Base-by-base conservation (phyloP, 1,140 invertebrate species). In the Capitella teleta region DNA sequence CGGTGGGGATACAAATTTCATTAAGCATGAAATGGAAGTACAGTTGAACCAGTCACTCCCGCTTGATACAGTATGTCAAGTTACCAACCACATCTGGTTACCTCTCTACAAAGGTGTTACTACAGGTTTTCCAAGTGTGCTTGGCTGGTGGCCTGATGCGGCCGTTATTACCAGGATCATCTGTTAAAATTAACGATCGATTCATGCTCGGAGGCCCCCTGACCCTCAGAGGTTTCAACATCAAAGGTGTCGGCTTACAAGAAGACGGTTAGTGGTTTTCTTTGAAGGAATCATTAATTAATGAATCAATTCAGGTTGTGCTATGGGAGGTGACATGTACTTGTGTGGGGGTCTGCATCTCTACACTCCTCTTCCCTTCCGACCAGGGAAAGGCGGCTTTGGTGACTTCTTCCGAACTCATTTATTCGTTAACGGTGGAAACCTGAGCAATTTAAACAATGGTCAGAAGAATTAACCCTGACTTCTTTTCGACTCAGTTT, bases 131-230 rank as follows among this genome's bases (percentile, higher is more conserved):
- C 34, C 87, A 91, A 72, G 72, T 80, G 25, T 77, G 79, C 19
- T 65, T 85, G 23, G 78, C 81, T 51, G 76, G 75, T 49, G 89
- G 89, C 2, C 64, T 86, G 10, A 73, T 92, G 42, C 60, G 65
- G 34, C 61, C 68, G 19, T 53, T 73, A 71, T 77, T 61, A 47
- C 51, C 60, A 69, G 78, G 61, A 70, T 81, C 57, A 77, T 76
- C 63, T 77, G 80, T 62, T 76, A 81, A 37, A 78, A 78, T 91
- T 54, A 76, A 79, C 30, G 89, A 94, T 68, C 76, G 80, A 54
- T 90, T 89, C 75, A 91, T 83, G 67, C 72, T 93, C 24, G 90
- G 90, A 26, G 89, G 90, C 1, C 87, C 90, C 1, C 68, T 87
- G 34, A 82, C 81, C 51, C 58, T 93, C 8, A 71, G 89, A 61